Percentiles rank a stretch among this genome's conserved stretches.
Conservation (phyloP, 1,140 invertebrate genomes). For the Papilio helenus region DNA sequence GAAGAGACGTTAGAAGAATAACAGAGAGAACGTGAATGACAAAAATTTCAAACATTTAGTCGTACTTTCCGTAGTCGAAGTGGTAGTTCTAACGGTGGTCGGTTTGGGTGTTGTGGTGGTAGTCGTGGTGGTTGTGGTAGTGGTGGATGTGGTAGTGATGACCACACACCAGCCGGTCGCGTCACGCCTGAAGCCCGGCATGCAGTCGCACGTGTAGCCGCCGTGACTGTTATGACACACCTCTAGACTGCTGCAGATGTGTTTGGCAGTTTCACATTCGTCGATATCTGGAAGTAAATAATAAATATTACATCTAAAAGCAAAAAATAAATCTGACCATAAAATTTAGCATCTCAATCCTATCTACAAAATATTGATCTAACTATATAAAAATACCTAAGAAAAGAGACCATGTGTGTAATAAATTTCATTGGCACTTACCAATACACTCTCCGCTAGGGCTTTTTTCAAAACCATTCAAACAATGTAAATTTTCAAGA, state of each 20-base stretch:
- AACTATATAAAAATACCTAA: not conserved
- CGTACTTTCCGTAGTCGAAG: slow-evolving; percentile 31
- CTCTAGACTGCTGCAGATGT: slow-evolving; percentile 91
- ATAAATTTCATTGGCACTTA: slow-evolving; percentile 48
- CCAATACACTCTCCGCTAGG: slow-evolving; percentile 70
- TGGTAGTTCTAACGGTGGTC: slow-evolving; percentile 48
- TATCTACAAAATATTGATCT: too few species aligned
- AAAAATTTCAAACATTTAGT: not conserved
- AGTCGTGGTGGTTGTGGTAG: slow-evolving; percentile 39
- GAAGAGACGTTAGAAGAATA: not conserved
- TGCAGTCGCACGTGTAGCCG: slow-evolving; percentile 81
- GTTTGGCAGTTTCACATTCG: slow-evolving; percentile 91
- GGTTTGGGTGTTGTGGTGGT: slow-evolving; percentile 47
- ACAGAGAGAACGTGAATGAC: not conserved
- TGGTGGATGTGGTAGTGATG: slow-evolving; percentile 45
- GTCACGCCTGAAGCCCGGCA: slow-evolving; percentile 69
- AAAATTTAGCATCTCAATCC: too few species aligned
- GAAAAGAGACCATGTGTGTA: not conserved
- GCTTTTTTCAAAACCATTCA: slow-evolving; percentile 70
- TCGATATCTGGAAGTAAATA: slow-evolving; percentile 89
- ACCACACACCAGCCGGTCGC: slow-evolving; percentile 63
- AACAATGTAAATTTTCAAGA: slow-evolving; percentile 61
- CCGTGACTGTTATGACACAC: slow-evolving; percentile 90
- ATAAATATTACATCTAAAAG: slow-evolving; percentile 84
- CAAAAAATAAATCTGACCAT: too few species aligned